Evolutionary conservation across 2,797 vertebrate genomes (phyloP).

Genomic region (Synanceia verrucosa): DNA sequence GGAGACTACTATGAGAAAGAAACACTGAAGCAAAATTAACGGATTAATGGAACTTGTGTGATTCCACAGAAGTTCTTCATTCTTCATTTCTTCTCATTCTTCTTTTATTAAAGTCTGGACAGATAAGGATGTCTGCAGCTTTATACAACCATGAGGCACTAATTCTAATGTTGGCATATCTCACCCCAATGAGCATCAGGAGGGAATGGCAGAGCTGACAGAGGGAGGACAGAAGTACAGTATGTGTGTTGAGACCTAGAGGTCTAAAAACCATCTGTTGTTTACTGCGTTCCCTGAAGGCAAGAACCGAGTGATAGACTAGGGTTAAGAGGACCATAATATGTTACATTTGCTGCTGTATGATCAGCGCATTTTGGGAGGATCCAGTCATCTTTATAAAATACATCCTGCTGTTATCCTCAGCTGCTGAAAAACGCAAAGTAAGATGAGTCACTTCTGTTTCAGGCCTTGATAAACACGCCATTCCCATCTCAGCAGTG

Average conservation of each 20-base stretch:
- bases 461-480: slow-evolving; percentile 2
- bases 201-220: slow-evolving; percentile 32
- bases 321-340: slow-evolving; percentile 54
- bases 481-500: neutral
- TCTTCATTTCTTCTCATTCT: too few species aligned
- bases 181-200: slow-evolving; percentile 49
- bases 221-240: slow-evolving; percentile 37
- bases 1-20: too few species aligned
- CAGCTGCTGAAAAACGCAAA: slow-evolving; percentile 15
- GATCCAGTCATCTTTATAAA: slow-evolving; percentile 28
- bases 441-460: slow-evolving; percentile 15
- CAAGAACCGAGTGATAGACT: slow-evolving; percentile 25
- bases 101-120: too few species aligned
- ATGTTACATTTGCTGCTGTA: slow-evolving; percentile 40
- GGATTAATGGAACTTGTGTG: too few species aligned
- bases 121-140: too few species aligned
- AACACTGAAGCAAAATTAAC: too few species aligned
- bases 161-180: slow-evolving; percentile 4
- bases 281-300: slow-evolving; percentile 43
- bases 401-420: slow-evolving; percentile 33
- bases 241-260: slow-evolving; percentile 40
- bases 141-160: neutral
- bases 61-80: too few species aligned
- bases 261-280: slow-evolving; percentile 63
- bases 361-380: slow-evolving; percentile 41